phyloP scores from a whole-genome alignment of 2,888 invertebrate genomes.

The Scrobipalpa atriplicella region DNA sequence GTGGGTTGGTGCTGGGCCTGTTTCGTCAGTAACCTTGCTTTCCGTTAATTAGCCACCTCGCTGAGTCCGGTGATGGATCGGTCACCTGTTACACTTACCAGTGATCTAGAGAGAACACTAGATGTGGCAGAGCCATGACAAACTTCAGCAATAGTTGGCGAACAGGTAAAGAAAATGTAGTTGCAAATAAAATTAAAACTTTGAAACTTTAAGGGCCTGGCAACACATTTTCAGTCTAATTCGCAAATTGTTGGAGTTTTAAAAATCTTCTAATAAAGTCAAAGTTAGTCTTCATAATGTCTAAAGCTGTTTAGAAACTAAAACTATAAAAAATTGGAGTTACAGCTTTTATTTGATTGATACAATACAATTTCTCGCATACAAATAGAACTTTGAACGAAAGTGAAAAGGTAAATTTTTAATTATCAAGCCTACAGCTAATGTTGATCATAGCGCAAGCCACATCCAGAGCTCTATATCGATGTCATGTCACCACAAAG shows the following conservation, averaged over 20 bases:
- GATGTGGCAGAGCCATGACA: slow-evolving; percentile 24
- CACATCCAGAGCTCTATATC: slow-evolving; percentile 37
- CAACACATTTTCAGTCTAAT: no score
- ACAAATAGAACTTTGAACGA: not conserved
- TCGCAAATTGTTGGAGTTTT: no score
- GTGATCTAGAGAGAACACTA: slow-evolving; percentile 31
- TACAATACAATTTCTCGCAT: no score
- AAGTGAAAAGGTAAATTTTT: not conserved
- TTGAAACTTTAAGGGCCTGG: no score
- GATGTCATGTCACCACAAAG: slow-evolving; percentile 53
- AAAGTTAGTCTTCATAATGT: no score
- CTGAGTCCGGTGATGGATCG: slow-evolving; percentile 75
- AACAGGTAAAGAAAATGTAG: no score
- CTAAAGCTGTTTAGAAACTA: no score
- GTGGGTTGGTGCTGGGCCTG: slow-evolving; percentile 68
- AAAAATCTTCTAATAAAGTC: no score
- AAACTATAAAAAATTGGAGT: no score
- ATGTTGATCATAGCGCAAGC: not conserved
- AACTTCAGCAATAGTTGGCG: not conserved
- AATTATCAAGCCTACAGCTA: not conserved
- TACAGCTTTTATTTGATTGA: no score
- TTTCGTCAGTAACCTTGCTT: slow-evolving; percentile 78
- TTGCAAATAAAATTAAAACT: no score
- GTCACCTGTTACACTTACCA: slow-evolving; percentile 62
- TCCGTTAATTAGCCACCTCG: slow-evolving; percentile 76